Percentiles rank a stretch among this genome's conserved stretches.
phyloP scores from a whole-genome alignment of 2,797 vertebrate genomes.

The Sebastes itinus region DNA sequence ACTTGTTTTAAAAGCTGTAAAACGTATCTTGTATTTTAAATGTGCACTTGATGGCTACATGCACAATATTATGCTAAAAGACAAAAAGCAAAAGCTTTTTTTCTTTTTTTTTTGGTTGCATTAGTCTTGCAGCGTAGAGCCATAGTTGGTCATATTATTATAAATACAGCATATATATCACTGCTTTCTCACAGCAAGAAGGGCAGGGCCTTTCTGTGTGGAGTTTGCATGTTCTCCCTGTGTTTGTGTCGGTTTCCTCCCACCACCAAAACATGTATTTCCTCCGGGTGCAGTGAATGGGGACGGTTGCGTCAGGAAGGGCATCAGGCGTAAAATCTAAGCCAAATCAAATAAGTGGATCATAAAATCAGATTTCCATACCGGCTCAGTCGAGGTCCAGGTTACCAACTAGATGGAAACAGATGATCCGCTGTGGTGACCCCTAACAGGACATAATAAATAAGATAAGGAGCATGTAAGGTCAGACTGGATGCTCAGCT shows the following conservation, averaged over 20 bases:
- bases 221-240: not conserved
- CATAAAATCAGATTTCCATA: not conserved
- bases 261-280: not conserved
- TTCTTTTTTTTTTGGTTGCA: too few relatives aligned
- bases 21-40: too few relatives aligned
- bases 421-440: not conserved
- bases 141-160: too few relatives aligned
- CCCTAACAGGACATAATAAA: not conserved
- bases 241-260: not conserved
- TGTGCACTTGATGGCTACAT: too few relatives aligned
- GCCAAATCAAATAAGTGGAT: not conserved
- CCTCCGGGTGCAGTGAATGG: too few relatives aligned
- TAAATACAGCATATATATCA: too few relatives aligned
- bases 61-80: too few relatives aligned
- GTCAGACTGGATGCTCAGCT: not conserved
- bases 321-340: not conserved
- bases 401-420: not conserved
- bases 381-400: not conserved
- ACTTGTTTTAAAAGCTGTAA: too few relatives aligned
- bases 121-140: too few relatives aligned
- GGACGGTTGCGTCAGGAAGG: not conserved
- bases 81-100: too few relatives aligned
- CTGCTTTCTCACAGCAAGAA: too few relatives aligned
- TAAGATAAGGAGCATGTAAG: not conserved
- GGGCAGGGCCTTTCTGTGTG: not conserved